Evolutionary conservation across 1,140 invertebrate genomes (phyloP), one percentile per base, ranked within the genome.

Genomic region (Seison nebaliae): DNA sequence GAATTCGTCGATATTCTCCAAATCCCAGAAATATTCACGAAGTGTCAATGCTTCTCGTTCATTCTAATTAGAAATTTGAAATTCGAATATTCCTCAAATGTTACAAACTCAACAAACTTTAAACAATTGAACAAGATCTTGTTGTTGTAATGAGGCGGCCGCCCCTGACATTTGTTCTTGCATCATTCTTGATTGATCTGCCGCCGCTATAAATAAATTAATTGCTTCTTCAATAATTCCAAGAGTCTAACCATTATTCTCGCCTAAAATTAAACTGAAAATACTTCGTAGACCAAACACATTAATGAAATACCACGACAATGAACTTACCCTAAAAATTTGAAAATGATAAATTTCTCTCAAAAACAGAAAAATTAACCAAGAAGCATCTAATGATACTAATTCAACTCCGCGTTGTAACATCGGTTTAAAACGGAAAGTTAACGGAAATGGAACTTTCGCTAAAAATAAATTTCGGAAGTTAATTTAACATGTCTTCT

Each of bases 221-320:
- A n/a, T n/a, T n/a, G n/a, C n/a, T n/a, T n/a, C n/a, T n/a, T n/a
- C n/a, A n/a, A n/a, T n/a, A n/a, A n/a, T n/a, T n/a, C n/a, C n/a
- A n/a, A n/a, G n/a, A n/a, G n/a, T n/a, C n/a, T n/a, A n/a, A n/a
- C n/a, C n/a, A 68, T 96, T 98, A 55, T 94, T 93, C 63, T 93
- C 84, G 30, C 91, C 91, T 12, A 98, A 65, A 11, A 98, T 88
- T 15, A 98, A 64, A 2, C 80, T 76, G 55, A 98, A 98, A 53
- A 98, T 93, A 42, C 81, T 91, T 32, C 91, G 66, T 15, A 98
- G 63, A 31, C 91, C 91, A 67, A 98, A 98, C 0, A 98, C 83
- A 62, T 98, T 98, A 1, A 98, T 67, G 55, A 98, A 96, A 63
- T 98, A 98, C 91, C 91, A 98, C 0, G 86, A 96, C 4, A 84